phyloP scores from a whole-genome alignment of 2,797 vertebrate species.

The Anguilla anguilla region DNA sequence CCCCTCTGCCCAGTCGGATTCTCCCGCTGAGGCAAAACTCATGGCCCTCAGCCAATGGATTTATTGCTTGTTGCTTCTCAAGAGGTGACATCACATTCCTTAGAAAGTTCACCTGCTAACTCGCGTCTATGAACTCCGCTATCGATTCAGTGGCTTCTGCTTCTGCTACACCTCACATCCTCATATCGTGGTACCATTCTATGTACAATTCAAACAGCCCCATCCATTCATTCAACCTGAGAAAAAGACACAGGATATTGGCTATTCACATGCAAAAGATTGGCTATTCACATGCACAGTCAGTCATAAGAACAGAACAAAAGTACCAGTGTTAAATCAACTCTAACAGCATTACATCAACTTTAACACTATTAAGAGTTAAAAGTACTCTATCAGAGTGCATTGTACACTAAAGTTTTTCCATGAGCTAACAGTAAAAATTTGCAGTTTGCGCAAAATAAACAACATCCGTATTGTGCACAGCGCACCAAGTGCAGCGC shows the following conservation, averaged over 20 bases:
- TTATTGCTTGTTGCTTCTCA: background rate
- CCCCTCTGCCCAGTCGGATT: no score
- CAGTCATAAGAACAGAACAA: background rate
- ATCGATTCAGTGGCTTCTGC: background rate
- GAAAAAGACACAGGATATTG: background rate
- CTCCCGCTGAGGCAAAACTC: no score
- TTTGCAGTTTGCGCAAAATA: background rate
- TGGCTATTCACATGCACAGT: background rate
- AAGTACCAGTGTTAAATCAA: background rate
- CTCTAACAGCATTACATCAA: no score
- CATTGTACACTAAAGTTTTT: background rate
- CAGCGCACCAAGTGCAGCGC: no score
- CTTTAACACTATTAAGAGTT: no score
- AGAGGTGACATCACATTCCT: background rate
- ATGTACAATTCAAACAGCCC: background rate
- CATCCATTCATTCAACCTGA: background rate
- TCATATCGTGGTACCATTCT: no score
- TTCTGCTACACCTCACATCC: background rate
- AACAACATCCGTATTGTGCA: background rate
- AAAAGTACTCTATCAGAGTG: no score
- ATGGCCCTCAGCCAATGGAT: no score
- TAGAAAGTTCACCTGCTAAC: background rate
- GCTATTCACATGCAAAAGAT: no score
- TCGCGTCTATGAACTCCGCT: background rate
- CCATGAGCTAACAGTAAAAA: background rate